Percentiles rank a stretch among this genome's conserved stretches.
Evolutionary conservation across 2,113 vertebrate species (phyloP).

Genomic region (Mesocricetus auratus): DNA sequence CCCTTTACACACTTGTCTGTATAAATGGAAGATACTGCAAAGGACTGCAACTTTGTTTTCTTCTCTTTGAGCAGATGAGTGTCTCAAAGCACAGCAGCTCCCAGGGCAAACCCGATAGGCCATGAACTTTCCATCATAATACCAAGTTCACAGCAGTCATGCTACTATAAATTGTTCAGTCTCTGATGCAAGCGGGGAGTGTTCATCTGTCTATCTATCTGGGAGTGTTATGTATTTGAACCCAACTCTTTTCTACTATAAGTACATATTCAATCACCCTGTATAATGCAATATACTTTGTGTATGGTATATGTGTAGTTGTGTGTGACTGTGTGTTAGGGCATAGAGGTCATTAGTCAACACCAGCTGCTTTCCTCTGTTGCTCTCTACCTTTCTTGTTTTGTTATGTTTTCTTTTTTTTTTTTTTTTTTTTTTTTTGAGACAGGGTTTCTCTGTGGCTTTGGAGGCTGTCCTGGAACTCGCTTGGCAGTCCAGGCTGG

Average conservation of each 20-base stretch:
- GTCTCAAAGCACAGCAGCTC: background rate
- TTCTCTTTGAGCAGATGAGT: background rate
- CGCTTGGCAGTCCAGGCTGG: background rate
- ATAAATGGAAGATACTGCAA: background rate
- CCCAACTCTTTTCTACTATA: background rate
- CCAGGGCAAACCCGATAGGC: background rate
- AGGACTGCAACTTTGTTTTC: background rate
- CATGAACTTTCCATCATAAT: background rate
- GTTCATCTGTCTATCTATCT: background rate
- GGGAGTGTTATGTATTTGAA: background rate
- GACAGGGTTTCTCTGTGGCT: background rate
- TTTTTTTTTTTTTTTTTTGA: too few species aligned
- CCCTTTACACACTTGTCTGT: background rate
- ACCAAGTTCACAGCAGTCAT: background rate
- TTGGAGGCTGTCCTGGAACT: background rate
- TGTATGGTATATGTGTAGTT: background rate
- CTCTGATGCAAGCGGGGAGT: conserved; percentile 3
- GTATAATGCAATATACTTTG: background rate
- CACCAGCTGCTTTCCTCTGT: background rate
- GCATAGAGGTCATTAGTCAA: too few species aligned
- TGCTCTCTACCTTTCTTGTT: background rate
- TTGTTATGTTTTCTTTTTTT: background rate
- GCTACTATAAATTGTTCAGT: conserved; percentile 24
- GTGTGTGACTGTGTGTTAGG: background rate
- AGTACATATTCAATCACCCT: background rate